Evolutionary conservation across 2,113 vertebrate genomes (phyloP).

Genomic region (Pantherophis guttatus): DNA sequence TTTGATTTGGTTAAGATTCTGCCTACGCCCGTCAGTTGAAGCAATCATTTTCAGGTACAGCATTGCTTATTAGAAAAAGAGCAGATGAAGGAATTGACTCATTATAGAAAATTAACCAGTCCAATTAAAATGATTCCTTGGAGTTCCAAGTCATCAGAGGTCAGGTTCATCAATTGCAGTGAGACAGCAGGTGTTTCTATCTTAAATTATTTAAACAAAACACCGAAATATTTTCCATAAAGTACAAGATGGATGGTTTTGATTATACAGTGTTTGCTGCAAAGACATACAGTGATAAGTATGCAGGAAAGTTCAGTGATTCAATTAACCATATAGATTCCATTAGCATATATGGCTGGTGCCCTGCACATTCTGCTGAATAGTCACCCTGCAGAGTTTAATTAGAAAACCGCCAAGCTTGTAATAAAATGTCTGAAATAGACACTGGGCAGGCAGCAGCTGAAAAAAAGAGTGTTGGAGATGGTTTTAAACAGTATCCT

Average conservation of each 20-base stretch:
- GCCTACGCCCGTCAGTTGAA: neutral
- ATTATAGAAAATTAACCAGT: slow-evolving; percentile 28
- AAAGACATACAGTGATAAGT: neutral
- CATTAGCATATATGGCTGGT: neutral
- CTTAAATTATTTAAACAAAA: slow-evolving; percentile 30
- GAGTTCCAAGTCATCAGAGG: slow-evolving; percentile 4
- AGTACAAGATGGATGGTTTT: neutral
- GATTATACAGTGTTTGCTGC: neutral
- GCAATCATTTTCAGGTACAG: slow-evolving; percentile 3
- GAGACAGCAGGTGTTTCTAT: slow-evolving; percentile 5
- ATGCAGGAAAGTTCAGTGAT: slow-evolving; percentile 1
- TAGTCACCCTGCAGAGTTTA: slow-evolving; percentile 18
- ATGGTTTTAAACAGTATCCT: neutral
- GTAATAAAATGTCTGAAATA: slow-evolving; percentile 9
- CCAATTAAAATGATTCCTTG: slow-evolving; percentile 22
- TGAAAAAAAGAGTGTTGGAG: neutral
- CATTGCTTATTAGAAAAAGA: slow-evolving; percentile 18
- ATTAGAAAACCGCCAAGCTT: slow-evolving; percentile 13
- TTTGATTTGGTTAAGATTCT: slow-evolving; percentile 2
- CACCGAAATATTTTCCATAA: neutral
- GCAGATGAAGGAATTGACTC: slow-evolving; percentile 16
- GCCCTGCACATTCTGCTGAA: slow-evolving; percentile 5
- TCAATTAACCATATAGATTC: slow-evolving; percentile 4
- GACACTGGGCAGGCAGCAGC: neutral
- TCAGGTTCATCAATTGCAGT: slow-evolving; percentile 4